Evolutionary conservation across 2,113 vertebrate species (phyloP).

Genomic region (Callipepla squamata): DNA sequence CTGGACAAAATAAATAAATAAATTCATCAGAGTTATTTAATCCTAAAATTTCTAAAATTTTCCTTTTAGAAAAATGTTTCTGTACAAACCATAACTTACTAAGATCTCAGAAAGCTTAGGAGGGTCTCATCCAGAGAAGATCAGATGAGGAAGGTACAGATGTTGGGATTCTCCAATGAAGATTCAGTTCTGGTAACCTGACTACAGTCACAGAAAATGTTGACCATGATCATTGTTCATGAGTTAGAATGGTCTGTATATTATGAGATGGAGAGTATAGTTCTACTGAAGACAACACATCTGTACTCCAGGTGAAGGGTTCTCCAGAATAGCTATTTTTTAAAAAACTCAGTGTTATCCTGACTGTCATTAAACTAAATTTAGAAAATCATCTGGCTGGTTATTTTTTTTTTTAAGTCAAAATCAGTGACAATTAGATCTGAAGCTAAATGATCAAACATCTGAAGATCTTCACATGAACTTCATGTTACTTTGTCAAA

Average conservation of each 20-base stretch:
- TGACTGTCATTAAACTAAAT: neutral
- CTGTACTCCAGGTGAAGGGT: neutral
- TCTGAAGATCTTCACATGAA: constrained; percentile 21
- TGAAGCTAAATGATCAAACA: neutral
- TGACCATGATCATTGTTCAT: neutral
- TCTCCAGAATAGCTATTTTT: neutral
- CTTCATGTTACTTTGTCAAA: neutral
- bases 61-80: neutral
- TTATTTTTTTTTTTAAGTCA: neutral
- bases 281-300: neutral
- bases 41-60: neutral
- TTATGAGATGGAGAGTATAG: neutral
- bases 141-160: neutral
- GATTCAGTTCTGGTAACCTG: neutral
- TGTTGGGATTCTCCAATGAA: fast-evolving
- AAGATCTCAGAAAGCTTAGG: neutral
- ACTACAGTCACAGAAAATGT: neutral
- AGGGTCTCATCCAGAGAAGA: neutral
- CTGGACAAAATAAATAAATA: neutral
- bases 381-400: neutral
- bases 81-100: neutral
- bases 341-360: neutral
- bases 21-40: neutral
- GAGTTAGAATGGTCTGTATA: neutral
- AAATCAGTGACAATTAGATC: neutral